Conservation (phyloP, 2,888 invertebrate species). For the Pediacus dermestoides region DNA sequence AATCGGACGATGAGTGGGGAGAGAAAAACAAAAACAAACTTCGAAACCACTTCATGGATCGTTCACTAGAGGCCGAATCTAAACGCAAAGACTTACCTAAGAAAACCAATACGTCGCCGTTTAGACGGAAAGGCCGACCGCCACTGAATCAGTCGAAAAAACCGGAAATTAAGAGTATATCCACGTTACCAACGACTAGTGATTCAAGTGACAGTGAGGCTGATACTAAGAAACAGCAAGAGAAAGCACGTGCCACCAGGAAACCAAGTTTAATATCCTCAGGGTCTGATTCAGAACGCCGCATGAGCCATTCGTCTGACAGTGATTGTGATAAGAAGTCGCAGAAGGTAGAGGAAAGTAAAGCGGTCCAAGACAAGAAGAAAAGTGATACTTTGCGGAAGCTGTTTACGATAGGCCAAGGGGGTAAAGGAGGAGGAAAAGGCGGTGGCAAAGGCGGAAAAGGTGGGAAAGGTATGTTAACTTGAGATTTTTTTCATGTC, state of each 20-base stretch:
- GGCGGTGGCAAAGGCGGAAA: conserved; percentile 68
- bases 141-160: conserved; percentile 24
- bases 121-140: conserved; percentile 48
- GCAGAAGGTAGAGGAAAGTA: conserved; percentile 49
- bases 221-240: conserved; percentile 26
- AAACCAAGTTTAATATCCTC: conserved; percentile 9
- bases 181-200: conserved; percentile 30
- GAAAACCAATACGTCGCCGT: conserved; percentile 38
- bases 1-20: conserved; percentile 45
- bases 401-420: conserved; percentile 58
- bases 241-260: not conserved
- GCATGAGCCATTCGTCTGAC: conserved; percentile 32
- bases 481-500: too few relatives aligned
- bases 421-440: conserved; percentile 62
- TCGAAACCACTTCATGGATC: conserved; percentile 39
- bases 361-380: conserved; percentile 63
- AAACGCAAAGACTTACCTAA: conserved; percentile 31
- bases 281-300: conserved; percentile 22
- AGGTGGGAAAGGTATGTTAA: conserved; percentile 59
- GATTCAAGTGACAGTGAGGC: conserved; percentile 42
- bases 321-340: conserved; percentile 29
- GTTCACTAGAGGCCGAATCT: conserved; percentile 31
- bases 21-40: conserved; percentile 38
- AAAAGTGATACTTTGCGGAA: conserved; percentile 66
- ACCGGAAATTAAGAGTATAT: conserved; percentile 36